phyloP scores from a whole-genome alignment of 2,797 vertebrate genomes.

The Scolopax rusticola region DNA sequence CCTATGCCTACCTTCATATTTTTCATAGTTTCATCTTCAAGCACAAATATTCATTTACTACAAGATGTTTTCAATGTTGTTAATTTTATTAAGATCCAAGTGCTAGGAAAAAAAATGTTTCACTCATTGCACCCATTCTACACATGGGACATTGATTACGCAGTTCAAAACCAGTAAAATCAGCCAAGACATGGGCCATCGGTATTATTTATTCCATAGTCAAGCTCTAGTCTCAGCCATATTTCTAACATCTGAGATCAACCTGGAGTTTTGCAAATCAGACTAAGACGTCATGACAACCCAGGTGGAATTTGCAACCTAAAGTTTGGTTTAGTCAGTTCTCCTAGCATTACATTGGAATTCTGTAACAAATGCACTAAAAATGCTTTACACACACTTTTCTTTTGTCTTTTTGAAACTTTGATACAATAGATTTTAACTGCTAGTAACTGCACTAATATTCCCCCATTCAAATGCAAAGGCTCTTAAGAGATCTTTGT shows the following conservation, averaged over 20 bases:
- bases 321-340: neutral
- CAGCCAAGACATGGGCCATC: fast-evolving
- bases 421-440: neutral
- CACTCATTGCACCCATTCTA: neutral
- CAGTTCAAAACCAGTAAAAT: neutral
- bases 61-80: neutral
- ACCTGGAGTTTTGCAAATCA: neutral
- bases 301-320: neutral
- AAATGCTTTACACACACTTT: neutral
- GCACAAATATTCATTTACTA: neutral
- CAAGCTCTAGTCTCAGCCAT: neutral
- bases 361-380: neutral
- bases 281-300: neutral
- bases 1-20: neutral
- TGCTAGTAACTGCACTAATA: neutral
- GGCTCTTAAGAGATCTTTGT: neutral
- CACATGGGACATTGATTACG: fast-evolving
- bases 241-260: neutral
- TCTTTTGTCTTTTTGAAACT: neutral
- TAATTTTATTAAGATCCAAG: neutral
- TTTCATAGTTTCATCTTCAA: neutral
- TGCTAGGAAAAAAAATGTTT: neutral
- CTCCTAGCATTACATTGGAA: fast-evolving
- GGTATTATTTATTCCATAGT: neutral
- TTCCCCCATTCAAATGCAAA: neutral